phyloP scores from a whole-genome alignment of 2,888 invertebrate species.

The Achlya flavicornis region DNA sequence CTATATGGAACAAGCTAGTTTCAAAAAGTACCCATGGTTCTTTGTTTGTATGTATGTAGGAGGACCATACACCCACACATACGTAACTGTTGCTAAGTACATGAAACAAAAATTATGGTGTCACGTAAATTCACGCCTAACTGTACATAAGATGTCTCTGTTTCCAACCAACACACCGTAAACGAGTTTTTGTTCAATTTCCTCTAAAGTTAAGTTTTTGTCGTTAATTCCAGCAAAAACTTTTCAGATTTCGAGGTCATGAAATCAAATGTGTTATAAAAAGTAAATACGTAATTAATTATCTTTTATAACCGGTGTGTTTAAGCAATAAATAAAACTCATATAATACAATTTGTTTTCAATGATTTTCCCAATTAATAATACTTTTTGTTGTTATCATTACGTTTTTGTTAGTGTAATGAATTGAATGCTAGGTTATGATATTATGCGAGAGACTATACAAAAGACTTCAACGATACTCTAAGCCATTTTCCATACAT shows the following conservation, averaged over 20 bases:
- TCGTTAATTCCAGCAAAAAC: slow-evolving; percentile 23
- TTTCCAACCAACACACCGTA: slow-evolving; percentile 37
- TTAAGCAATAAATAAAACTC: neutral
- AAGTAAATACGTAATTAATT: slow-evolving; percentile 3
- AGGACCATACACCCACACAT: slow-evolving; percentile 57
- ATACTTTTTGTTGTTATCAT: neutral
- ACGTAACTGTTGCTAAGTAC: slow-evolving; percentile 33
- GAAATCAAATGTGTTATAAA: slow-evolving; percentile 43
- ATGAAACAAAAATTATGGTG: slow-evolving; percentile 29
- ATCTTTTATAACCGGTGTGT: neutral
- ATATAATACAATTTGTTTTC: neutral
- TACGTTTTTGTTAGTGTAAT: neutral
- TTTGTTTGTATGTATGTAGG: slow-evolving; percentile 57
- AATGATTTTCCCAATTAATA: neutral
- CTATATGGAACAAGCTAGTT: slow-evolving; percentile 66
- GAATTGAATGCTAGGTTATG: neutral
- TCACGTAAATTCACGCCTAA: slow-evolving; percentile 36
- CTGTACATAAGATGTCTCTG: slow-evolving; percentile 46
- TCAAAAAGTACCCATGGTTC: slow-evolving; percentile 49
- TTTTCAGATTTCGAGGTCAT: slow-evolving; percentile 52
- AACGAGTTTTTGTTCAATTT: slow-evolving; percentile 34
- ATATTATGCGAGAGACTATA: neutral
- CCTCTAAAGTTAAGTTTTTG: slow-evolving; percentile 20
- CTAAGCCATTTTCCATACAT: neutral
- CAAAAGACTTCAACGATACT: slow-evolving; percentile 8